Evolutionary conservation across 2,113 vertebrate genomes (phyloP), one percentile per base, ranked within the genome.

Genomic region (Anthoscopus minutus): DNA sequence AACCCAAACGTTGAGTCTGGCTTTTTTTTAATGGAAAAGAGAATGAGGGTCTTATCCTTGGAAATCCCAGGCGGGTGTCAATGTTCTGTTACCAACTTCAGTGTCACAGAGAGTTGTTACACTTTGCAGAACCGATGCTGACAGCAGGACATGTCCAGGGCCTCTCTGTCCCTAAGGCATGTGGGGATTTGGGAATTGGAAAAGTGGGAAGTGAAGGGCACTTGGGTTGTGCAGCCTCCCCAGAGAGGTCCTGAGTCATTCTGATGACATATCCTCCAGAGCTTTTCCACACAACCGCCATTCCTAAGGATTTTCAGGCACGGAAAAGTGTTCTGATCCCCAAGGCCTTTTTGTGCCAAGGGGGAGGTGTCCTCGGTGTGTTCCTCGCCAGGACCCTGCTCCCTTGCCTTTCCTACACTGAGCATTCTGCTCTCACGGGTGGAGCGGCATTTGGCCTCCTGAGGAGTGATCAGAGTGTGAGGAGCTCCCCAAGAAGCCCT

Each of bases 291-390:
- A 48, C 20, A 83, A 61, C 24, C 30, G n/a, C 23, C 37, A 7
- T 65, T 86, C 60, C 47, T 84, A 9, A 24, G 18, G 20, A n/a
- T 83, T 66, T 66, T 65, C n/a, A 65, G 30, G 20, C 19, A 11
- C 4, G 28, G 57, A 60, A 25, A 42, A 25, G 3, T 12, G 15
- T 27, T 37, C 33, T 61, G 12, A 19, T 70, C 22, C 40, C 21
- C 44, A 14, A 6, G 2, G 4, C 44, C 8, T 24, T 61, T 67
- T 4, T 27, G 35, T 78, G 56, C 23, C 3, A 3, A 47, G 2
- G 0, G 37, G 15, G 45, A 48, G 38, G 30, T 50, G 45, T 45
- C 64, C 38, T 27, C 44, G 35, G 42, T 0, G 0, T 7, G 11
- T 9, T 64, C 40, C 56, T 79, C 24, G 30, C 24, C 57, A 51